Evolutionary conservation across 2,797 vertebrate genomes (phyloP).

Genomic region (Syndactyla subalaris): DNA sequence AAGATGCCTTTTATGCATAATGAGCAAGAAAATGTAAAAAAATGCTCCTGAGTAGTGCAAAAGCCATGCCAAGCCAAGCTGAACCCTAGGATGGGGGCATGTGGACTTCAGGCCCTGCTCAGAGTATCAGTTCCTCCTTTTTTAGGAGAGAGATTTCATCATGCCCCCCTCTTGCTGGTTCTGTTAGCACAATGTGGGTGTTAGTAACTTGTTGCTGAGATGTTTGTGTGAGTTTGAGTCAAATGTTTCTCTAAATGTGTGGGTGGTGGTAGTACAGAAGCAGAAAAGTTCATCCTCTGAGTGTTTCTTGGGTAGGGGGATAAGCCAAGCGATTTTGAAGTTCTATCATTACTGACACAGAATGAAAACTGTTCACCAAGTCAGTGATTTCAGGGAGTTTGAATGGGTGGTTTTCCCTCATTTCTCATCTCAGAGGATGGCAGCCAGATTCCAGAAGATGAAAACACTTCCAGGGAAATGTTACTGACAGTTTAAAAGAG

Average conservation of each 20-base stretch:
- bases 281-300: not conserved
- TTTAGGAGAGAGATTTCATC: not conserved
- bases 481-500: slow-evolving; percentile 10
- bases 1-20: not conserved
- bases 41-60: not conserved
- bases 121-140: not conserved
- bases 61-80: not conserved
- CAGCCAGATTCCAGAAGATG: not conserved
- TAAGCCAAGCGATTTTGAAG: not conserved
- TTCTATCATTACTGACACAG: not conserved
- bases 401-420: not conserved
- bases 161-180: not conserved
- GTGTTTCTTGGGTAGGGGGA: not conserved
- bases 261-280: not conserved
- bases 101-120: not conserved
- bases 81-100: too few relatives aligned
- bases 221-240: not conserved
- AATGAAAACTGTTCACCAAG: not conserved
- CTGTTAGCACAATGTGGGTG: not conserved
- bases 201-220: not conserved
- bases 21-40: not conserved
- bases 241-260: not conserved
- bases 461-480: not conserved
- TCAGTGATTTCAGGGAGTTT: not conserved
- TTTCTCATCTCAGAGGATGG: not conserved